Conservation (phyloP, 2,113 vertebrate genomes). For the Neotoma lepida region DNA sequence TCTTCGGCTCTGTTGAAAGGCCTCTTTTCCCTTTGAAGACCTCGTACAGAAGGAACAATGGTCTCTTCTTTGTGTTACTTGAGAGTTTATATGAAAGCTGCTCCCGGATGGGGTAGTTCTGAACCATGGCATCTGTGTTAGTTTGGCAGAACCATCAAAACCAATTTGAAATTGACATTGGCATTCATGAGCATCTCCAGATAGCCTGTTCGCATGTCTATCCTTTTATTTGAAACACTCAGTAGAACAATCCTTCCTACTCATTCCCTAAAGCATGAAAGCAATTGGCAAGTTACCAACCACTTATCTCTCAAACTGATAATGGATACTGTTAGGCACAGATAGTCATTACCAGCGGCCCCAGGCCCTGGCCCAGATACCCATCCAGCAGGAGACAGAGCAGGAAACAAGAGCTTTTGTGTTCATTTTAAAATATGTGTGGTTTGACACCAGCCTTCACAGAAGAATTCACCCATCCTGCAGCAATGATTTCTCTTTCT, state of each 20-base stretch:
- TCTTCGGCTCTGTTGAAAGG: constrained; percentile 51
- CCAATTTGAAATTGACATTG: not conserved
- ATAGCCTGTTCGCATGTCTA: not conserved
- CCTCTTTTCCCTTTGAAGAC: constrained; percentile 36
- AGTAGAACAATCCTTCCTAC: not conserved
- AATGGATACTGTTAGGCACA: not conserved
- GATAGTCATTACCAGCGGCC: not conserved
- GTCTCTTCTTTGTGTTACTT: constrained; percentile 47
- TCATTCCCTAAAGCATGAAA: constrained; percentile 44
- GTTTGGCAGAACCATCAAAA: not conserved
- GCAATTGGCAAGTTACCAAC: constrained; percentile 55
- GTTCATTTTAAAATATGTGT: not conserved
- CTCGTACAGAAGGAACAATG: constrained; percentile 16
- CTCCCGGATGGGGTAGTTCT: constrained; percentile 51
- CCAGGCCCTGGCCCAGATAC: not conserved
- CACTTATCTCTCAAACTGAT: constrained; percentile 21
- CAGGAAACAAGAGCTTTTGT: not conserved
- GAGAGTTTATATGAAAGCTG: not conserved
- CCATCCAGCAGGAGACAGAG: not conserved
- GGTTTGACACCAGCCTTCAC: not conserved
- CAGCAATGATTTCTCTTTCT: not conserved
- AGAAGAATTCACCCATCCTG: not conserved
- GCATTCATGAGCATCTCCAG: not conserved
- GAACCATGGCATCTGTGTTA: not conserved
- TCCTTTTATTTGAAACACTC: constrained; percentile 43